Percentiles rank a stretch among this genome's conserved stretches.
Conservation (phyloP, 2,888 invertebrate genomes). For the Diaphora mendica region DNA sequence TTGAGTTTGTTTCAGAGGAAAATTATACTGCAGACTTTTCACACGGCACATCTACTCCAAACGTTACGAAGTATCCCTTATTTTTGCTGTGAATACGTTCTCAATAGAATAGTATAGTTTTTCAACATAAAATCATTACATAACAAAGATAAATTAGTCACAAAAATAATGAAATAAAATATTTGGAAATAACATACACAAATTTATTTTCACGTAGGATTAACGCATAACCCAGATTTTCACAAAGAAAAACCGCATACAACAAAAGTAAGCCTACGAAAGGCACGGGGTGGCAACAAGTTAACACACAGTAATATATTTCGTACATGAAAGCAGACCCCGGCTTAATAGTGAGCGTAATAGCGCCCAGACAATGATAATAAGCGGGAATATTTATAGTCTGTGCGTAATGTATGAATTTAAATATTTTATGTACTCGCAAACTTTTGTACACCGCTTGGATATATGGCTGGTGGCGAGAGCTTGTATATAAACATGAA, state of each 20-base stretch:
- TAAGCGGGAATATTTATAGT: conserved; percentile 34
- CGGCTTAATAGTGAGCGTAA: conserved; percentile 23
- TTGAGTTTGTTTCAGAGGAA: no score
- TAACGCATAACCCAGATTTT: neutral
- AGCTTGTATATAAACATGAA: neutral
- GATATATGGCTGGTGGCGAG: neutral
- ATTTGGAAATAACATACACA: neutral
- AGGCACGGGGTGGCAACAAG: conserved; percentile 16
- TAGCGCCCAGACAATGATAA: conserved; percentile 22
- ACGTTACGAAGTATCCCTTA: neutral
- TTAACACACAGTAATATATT: conserved; percentile 25
- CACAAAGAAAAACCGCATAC: conserved; percentile 17
- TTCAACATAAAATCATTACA: neutral
- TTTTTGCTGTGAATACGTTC: no score
- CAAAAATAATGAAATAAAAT: neutral
- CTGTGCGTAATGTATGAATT: conserved; percentile 27
- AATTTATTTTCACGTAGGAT: neutral
- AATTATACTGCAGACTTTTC: no score
- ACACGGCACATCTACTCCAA: no score
- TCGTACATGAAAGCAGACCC: conserved; percentile 17
- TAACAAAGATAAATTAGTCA: neutral
- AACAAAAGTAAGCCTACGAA: conserved; percentile 8
- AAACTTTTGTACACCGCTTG: conserved; percentile 2
- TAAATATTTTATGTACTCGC: conserved; percentile 25
- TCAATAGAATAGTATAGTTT: neutral